Evolutionary conservation across 2,113 vertebrate genomes (phyloP), one percentile per base, ranked within the genome.

Genomic region (Corvus cornix): DNA sequence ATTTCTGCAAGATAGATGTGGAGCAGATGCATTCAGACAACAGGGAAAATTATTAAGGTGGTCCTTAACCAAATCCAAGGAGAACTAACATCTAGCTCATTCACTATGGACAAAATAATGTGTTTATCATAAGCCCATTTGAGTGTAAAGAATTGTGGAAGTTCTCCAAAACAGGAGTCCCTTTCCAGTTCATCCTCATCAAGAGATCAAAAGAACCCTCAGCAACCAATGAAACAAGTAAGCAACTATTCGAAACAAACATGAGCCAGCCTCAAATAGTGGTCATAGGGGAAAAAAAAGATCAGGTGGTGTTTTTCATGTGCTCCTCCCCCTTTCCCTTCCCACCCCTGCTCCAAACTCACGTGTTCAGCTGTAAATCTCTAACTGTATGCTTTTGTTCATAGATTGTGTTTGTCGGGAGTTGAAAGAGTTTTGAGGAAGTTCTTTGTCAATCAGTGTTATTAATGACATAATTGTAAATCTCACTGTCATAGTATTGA

Each of bases 401-500:
- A 19, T 59, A 12, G 24, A 75, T 89, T 59, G n/a, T 30, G 27
- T 67, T 94, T 86, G 46, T 44, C 59, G 51, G 52, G 73, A 95
- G 93, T 92, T 87, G 33, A 95, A 92, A 95, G 89, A 48, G n/a
- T 59, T 95, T 55, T 78, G 39, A 92, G 83, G 89, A 93, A 92
- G 83, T 68, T 87, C 80, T 90, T 81, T 92, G 91, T 92, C 93
- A 90, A 90, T 86, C 82, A 59, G 18, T 56, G 48, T 92, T 89
- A 90, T 67, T 90, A 88, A 95, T 81, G 92, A 74, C 2, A 2
- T 16, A 56, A 69, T 16, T 53, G 39, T 95, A 91, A 95, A 95
- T 95, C 80, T 92, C 62, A 35, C 59, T 86, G 76, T 89, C 91
- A 68, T 30, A 56, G 51, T 67, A 55, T 78, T 92, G 93, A 86